Evolutionary conservation across 64 coral and sea anemone genomes (phyloP).

Genomic region (Catalaphyllia jardinei): DNA sequence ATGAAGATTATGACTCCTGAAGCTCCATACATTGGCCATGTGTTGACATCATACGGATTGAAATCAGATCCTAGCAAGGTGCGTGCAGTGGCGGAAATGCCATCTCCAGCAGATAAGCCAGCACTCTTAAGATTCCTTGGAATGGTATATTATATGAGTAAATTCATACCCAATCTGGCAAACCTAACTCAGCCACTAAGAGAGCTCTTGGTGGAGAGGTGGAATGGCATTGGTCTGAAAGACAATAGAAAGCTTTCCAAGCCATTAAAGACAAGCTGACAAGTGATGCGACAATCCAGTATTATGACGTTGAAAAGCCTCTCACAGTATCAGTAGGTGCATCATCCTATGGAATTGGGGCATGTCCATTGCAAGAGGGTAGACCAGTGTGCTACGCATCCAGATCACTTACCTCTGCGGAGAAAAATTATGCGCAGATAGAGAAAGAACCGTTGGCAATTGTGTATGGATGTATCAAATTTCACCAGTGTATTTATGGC

Average conservation of each 20-base stretch:
- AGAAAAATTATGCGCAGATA: too few relatives aligned
- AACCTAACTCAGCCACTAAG: too few relatives aligned
- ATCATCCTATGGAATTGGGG: too few relatives aligned
- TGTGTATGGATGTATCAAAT: too few relatives aligned
- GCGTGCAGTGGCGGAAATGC: slow-evolving; percentile 12
- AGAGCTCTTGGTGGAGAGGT: neutral
- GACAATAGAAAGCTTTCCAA: neutral
- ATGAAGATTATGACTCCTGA: neutral
- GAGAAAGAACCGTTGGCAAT: too few relatives aligned
- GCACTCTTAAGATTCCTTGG: too few relatives aligned
- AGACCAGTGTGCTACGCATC: too few relatives aligned
- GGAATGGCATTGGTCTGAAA: neutral
- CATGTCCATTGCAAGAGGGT: too few relatives aligned
- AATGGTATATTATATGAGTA: neutral
- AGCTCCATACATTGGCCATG: neutral
- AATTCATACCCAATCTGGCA: neutral
- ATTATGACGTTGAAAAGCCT: too few relatives aligned
- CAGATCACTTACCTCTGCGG: too few relatives aligned
- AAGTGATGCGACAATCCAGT: neutral
- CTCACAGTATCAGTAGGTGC: too few relatives aligned
- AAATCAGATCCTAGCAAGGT: too few relatives aligned
- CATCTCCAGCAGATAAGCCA: slow-evolving; percentile 5
- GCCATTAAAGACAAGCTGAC: neutral
- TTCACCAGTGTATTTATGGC: slow-evolving; percentile 47
- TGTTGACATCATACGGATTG: slow-evolving; percentile 4